Base-by-base conservation (phyloP, 2,113 vertebrate species). In the Heteronetta atricapilla region DNA sequence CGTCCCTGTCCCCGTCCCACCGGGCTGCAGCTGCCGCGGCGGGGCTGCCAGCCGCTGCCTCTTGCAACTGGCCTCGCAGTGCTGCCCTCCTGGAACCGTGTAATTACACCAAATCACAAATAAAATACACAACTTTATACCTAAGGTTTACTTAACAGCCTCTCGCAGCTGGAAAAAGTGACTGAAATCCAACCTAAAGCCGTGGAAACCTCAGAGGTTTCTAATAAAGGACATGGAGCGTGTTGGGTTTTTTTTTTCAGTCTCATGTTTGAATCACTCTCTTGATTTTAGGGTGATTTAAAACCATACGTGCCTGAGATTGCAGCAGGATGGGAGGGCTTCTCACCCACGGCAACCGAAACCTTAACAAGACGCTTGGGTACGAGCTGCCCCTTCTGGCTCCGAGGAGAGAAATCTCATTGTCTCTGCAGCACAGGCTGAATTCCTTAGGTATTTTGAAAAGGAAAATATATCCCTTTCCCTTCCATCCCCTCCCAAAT, bases 391-490 rank as follows among this genome's bases (percentile, higher is more conserved):
- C 66, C 91, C 64, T 93, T 74, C 66, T 31, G 19, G 67, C 70
- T 86, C 55, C 0, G 0, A 96, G 50, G 81, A 89, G 74, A 4
- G 25, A 86, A 88, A 89, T 79, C 50, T 84, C 69, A 86, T 74
- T 93, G 90, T 94, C 93, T 96, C 52, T 2, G 5, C 78, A 94
- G 77, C 66, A 48, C 5, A 7, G 58, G 17, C 77, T 38, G 50
- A 95, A 96, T 96, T 93, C 92, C 89, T 96, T 90, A 86, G 66
- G 88, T 96, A 92, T 90, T 96, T 89, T 90, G 90, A 96, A 93
- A 96, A 93, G 88, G 90, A 88, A 94, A 95, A 90, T 85, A 86
- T 33, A 90, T 92, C 88, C 80, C 88, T 95, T 91, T 48, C 52
- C 74, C 68, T 93, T 91, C 82, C 88, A 91, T 93, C 93, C 86